Evolutionary conservation across 2,888 invertebrate species (phyloP), one percentile per base, ranked within the genome.

Genomic region (Leucoma salicis): DNA sequence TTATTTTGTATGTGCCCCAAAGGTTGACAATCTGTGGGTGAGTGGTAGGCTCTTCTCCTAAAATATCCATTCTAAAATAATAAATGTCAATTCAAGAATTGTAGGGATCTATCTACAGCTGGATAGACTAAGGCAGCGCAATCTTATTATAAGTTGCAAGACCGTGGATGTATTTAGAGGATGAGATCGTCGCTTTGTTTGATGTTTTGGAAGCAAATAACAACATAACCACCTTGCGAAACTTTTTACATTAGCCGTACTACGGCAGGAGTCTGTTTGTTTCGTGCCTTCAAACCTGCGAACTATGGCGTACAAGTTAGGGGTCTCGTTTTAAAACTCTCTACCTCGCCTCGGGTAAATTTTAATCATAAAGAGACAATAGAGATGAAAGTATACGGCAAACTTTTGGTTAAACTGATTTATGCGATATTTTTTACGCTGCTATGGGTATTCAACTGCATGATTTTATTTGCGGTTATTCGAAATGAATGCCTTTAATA

Each of bases 301-400:
- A 80, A 80, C 76, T 77, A 72, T 73, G 67, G 70, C 57, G 78
- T 71, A 58, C 70, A 83, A 86, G 80, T 85, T 85, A 73, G 65
- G 75, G 80, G 76, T 78, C 78, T 75, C 76, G 74, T 80, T 85
- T 82, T 74, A 79, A 78, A 82, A 81, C 75, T 79, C 74, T 58
- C 59, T 65, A 67, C 69, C 67, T 68, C 69, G 62, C 65, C 57
- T 53, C 57, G 57, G 69, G 59, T 66, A 73, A 76, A 85, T 84
- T 86, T 85, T 81, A 82, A 82, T 84, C 74, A 78, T 82, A 82
- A 79, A 80, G 74, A 80, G 79, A 84, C 82, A 84, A 84, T 78
- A 78, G 74, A 74, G 73, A 68, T 69, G 64, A 70, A 72, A 68
- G 70, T 72, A 69, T 70, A 74, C 68, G 72, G 49, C 31, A 61